phyloP scores from a whole-genome alignment of 2,888 invertebrate genomes.

The Mongoloraphidia duomilia region DNA sequence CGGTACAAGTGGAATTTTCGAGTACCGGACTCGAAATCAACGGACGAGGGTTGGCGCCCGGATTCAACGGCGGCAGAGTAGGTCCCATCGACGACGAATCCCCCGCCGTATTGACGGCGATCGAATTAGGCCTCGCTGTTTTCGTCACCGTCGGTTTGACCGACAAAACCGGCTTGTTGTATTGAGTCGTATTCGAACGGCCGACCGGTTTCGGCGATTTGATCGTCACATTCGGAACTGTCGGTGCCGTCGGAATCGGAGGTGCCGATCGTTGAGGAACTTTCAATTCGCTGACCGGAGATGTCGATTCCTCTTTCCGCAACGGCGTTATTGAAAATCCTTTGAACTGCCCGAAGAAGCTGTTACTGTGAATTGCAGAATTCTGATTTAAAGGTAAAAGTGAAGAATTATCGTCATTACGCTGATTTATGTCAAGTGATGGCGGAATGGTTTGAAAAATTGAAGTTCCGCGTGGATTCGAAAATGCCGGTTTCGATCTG shows the following conservation, averaged over 20 bases:
- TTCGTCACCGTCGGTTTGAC: conserved; percentile 12
- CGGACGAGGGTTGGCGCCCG: conserved; percentile 48
- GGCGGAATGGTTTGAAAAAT: conserved; percentile 27
- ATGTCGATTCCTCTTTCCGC: conserved; percentile 26
- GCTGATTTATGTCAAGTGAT: conserved; percentile 35
- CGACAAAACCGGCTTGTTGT: conserved; percentile 1
- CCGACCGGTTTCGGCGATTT: conserved; percentile 23
- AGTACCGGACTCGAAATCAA: conserved; percentile 70
- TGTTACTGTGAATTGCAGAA: conserved; percentile 33
- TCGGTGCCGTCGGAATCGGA: conserved; percentile 44
- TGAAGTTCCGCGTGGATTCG: conserved; percentile 27
- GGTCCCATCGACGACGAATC: conserved; percentile 31
- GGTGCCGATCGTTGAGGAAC: conserved; percentile 45
- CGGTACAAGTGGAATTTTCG: conserved; percentile 67
- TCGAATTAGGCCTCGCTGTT: conserved; percentile 29
- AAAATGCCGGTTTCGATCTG: conserved; percentile 26
- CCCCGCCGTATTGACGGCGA: conserved; percentile 31
- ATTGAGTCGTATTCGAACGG: conserved; percentile 14
- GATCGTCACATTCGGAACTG: conserved; percentile 22
- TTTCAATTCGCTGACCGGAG: conserved; percentile 25
- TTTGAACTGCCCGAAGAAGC: conserved; percentile 76
- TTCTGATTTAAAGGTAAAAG: conserved; percentile 41
- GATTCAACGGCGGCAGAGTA: conserved; percentile 48
- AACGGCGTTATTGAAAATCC: conserved; percentile 66
- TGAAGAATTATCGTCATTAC: conserved; percentile 57